Evolutionary conservation across 1,140 invertebrate species (phyloP).

Genomic region (Drosophila ambigua): DNA sequence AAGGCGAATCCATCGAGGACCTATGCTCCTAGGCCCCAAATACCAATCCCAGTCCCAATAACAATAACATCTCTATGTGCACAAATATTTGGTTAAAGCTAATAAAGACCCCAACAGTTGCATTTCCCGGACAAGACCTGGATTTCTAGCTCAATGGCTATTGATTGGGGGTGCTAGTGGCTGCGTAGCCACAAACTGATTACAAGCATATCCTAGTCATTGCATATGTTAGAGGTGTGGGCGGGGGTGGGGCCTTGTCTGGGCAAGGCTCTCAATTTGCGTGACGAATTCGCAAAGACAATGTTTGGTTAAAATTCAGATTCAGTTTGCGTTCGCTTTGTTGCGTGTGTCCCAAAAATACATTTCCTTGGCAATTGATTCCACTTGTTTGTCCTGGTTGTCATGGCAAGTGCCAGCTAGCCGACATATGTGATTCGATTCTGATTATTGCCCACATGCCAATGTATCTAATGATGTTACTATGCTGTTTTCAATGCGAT

Average conservation of each 20-base stretch:
- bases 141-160: not conserved
- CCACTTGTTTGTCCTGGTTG: slow-evolving; percentile 34
- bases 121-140: slow-evolving; percentile 27
- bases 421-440: slow-evolving; percentile 15
- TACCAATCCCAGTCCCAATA: not conserved
- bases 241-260: too few species aligned
- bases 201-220: too few species aligned
- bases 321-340: not conserved
- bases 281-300: slow-evolving; percentile 33
- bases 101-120: slow-evolving; percentile 37
- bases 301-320: slow-evolving; percentile 12
- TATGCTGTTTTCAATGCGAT: slow-evolving; percentile 13
- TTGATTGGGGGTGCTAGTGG: not conserved
- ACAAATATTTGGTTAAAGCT: slow-evolving; percentile 36
- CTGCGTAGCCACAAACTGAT: too few species aligned
- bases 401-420: slow-evolving; percentile 22
- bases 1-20: slow-evolving; percentile 80
- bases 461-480: slow-evolving; percentile 1
- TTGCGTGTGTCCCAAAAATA: slow-evolving; percentile 35
- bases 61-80: slow-evolving; percentile 32
- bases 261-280: slow-evolving; percentile 15
- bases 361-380: slow-evolving; percentile 21
- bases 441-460: slow-evolving; percentile 23
- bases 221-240: too few species aligned
- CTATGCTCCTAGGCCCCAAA: slow-evolving; percentile 57